Evolutionary conservation across 2,797 vertebrate species (phyloP).

Genomic region (Coregonus ussuriensis): DNA sequence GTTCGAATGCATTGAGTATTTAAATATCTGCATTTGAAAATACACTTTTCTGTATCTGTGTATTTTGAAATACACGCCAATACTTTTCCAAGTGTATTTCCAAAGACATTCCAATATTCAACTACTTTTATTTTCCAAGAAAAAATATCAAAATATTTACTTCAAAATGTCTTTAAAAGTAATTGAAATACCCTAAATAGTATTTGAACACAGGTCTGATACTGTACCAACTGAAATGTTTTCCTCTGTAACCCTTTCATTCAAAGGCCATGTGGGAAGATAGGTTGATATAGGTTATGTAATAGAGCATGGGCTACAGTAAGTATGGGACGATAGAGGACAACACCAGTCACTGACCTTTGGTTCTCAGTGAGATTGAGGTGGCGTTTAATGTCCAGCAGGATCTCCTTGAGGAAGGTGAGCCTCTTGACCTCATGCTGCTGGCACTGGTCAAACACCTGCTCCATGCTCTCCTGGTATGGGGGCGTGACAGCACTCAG

Average conservation of each 20-base stretch:
- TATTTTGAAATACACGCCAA: too few relatives aligned
- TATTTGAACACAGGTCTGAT: background rate
- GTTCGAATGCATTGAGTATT: too few relatives aligned
- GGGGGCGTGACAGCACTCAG: slow-evolving; percentile 90
- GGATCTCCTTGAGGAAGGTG: slow-evolving; percentile 92
- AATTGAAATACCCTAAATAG: too few relatives aligned
- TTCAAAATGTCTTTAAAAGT: too few relatives aligned
- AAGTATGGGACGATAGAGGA: background rate
- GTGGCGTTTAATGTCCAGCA: slow-evolving; percentile 95
- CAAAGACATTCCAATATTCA: too few relatives aligned
- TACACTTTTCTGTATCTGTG: too few relatives aligned
- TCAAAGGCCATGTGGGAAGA: background rate
- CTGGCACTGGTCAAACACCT: slow-evolving; percentile 97
- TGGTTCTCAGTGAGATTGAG: slow-evolving; percentile 93
- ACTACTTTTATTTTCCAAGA: too few relatives aligned
- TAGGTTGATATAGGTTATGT: background rate
- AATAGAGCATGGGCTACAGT: background rate
- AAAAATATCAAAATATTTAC: too few relatives aligned
- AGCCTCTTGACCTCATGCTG: slow-evolving; percentile 96
- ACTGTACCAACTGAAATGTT: background rate
- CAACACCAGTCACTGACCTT: slow-evolving; percentile 74
- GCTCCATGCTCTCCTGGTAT: slow-evolving; percentile 97
- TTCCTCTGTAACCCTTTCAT: background rate
- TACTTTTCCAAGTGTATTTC: too few relatives aligned
- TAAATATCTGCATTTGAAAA: too few relatives aligned